Conservation (phyloP, 1,140 invertebrate genomes). For the Goniozus legneri region DNA sequence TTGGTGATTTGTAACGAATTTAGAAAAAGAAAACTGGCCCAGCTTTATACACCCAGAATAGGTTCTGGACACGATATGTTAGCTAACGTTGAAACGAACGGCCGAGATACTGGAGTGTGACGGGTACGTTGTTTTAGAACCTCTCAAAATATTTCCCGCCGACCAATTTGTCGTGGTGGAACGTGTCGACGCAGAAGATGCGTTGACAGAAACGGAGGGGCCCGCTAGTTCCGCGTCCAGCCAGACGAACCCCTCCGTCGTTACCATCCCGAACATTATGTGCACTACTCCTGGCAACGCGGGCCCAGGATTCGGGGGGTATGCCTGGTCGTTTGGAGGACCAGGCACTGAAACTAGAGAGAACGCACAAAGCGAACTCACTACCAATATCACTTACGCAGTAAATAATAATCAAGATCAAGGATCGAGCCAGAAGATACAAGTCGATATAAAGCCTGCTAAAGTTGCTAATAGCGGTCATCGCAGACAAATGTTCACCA, state of each 20-base stretch:
- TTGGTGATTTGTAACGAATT: neutral
- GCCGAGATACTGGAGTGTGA: slow-evolving; percentile 53
- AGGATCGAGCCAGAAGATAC: slow-evolving; percentile 50
- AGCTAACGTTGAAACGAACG: slow-evolving; percentile 17
- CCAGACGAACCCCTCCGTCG: slow-evolving; percentile 40
- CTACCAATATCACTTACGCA: slow-evolving; percentile 48
- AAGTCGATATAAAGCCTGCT: slow-evolving; percentile 48
- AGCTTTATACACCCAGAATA: no score
- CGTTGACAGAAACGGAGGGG: slow-evolving; percentile 45
- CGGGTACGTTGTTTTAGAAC: slow-evolving; percentile 48
- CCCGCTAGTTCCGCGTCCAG: slow-evolving; percentile 32
- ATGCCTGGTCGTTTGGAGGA: slow-evolving; percentile 50
- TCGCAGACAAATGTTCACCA: slow-evolving; percentile 46
- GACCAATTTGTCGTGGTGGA: slow-evolving; percentile 53
- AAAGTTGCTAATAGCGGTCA: slow-evolving; percentile 41
- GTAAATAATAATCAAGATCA: slow-evolving; percentile 53
- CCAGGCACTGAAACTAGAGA: slow-evolving; percentile 45
- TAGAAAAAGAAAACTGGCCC: no score
- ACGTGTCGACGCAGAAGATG: slow-evolving; percentile 46
- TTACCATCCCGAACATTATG: slow-evolving; percentile 49
- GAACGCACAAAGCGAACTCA: slow-evolving; percentile 41
- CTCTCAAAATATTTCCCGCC: slow-evolving; percentile 52
- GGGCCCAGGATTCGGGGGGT: slow-evolving; percentile 49
- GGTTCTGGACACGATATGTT: slow-evolving; percentile 31
- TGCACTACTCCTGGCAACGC: slow-evolving; percentile 52